Evolutionary conservation across 1,140 invertebrate species (phyloP), one percentile per base, ranked within the genome.

Genomic region (Subanguina moxae): DNA sequence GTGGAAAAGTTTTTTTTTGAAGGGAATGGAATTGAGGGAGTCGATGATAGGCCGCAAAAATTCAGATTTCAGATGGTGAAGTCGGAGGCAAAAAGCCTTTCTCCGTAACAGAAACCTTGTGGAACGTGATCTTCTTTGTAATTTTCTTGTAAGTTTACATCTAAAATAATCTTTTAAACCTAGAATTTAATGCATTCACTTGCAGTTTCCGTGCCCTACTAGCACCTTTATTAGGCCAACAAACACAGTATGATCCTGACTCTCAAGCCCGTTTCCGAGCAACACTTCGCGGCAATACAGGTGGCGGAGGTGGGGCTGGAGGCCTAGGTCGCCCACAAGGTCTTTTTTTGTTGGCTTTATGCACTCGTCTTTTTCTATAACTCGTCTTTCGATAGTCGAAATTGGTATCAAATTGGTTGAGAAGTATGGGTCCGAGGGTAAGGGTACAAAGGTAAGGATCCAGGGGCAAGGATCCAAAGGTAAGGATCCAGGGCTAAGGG

Each of bases 201-300:
- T 62, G 70, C 57, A 70, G 68, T 59, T 52, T 70, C n/a, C 68
- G 68, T 38, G 56, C 68, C 32, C 25, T 70, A 32, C 25, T 70
- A n/a, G 68, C 42, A 28, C 68, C 68, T 28, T 32, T 70, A 17
- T 38, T 70, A 27, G 66, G 62, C 28, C 23, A 64, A 9, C 17
- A 65, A 30, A 30, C 65, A 58, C 32, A 46, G 27, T 65, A 65
- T 43, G 68, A 70, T 58, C 68, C 68, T 9, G 68, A 70, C 52
- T 30, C 46, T 43, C 52, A 70, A 30, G 25, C 68, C 13, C 64
- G 68, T n/a, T 67, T 59, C 57, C 66, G 68, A 11, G 48, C 68
- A 21, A 61, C 58, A 3, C 19, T 69, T 23, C 21, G 65, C 23
- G 45, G 68, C 65, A 65, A 65, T 30, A 57, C 58, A 38, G 45